These are phyloP conservation scores for Clarias platycephalus DNA, from an alignment of 2,797 vertebrate genomes.

Conservation along the genomic window DNA sequence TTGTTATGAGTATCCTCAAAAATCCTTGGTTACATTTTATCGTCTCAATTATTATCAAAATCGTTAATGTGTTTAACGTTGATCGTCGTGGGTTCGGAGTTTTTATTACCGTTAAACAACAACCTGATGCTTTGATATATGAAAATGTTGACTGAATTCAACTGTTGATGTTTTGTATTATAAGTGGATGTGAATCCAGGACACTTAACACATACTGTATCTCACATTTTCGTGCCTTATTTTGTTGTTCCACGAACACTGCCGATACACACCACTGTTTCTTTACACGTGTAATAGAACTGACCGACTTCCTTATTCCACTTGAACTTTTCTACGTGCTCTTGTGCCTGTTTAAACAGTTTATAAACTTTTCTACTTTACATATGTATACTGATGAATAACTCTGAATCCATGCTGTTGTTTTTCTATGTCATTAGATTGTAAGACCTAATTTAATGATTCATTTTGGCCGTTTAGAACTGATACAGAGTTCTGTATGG, in stretches of 20 bases:
- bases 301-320: background rate
- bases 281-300: background rate
- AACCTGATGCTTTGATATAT: background rate
- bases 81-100: background rate
- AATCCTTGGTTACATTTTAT: background rate
- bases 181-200: background rate
- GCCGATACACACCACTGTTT: background rate
- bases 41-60: background rate
- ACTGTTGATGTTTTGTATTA: conserved; percentile 1
- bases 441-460: conserved; percentile 22
- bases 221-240: conserved; percentile 36
- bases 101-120: background rate
- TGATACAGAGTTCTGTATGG: conserved; percentile 13
- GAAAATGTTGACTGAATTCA: background rate
- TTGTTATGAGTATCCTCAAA: background rate
- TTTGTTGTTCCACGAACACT: conserved; percentile 15
- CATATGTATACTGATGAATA: background rate
- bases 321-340: conserved; percentile 20
- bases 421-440: conserved; percentile 20
- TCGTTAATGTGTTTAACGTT: background rate
- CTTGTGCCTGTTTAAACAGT: conserved; percentile 22
- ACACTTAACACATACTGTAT: background rate
- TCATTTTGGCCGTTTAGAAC: background rate
- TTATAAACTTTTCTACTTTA: conserved; percentile 41
- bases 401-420: conserved; percentile 9